Evolutionary conservation across 2,797 vertebrate species (phyloP).

Genomic region (Poeciliopsis infans): DNA sequence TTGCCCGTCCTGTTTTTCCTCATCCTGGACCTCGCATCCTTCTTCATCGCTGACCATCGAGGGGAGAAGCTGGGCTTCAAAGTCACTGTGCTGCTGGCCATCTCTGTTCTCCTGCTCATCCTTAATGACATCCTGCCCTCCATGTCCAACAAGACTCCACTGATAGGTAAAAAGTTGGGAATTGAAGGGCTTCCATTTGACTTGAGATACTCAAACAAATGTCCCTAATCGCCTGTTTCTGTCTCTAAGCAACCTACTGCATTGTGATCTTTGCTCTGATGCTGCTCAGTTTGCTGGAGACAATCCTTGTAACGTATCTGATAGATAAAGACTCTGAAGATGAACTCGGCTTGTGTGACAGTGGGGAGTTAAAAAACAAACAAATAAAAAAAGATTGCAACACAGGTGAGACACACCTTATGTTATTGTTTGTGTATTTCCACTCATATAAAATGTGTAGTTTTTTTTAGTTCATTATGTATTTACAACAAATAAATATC

Average conservation of each 20-base stretch:
- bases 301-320: constrained; percentile 77
- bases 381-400: not conserved
- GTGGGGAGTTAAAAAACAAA: constrained; percentile 8
- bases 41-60: constrained; percentile 76
- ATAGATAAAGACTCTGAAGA: constrained; percentile 58
- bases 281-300: constrained; percentile 82
- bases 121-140: constrained; percentile 86
- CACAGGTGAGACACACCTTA: constrained; percentile 26
- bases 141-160: constrained; percentile 80
- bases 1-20: constrained; percentile 83
- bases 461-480: not conserved
- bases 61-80: constrained; percentile 86
- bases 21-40: constrained; percentile 80
- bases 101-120: constrained; percentile 86
- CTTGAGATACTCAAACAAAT: not conserved
- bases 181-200: not conserved
- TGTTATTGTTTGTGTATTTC: not conserved
- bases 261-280: constrained; percentile 83
- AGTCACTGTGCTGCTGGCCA: constrained; percentile 84
- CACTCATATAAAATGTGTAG: not conserved
- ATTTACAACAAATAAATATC: not conserved
- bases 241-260: constrained; percentile 80
- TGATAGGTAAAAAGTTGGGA: constrained; percentile 77
- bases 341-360: not conserved
- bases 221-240: not conserved